Evolutionary conservation across 2,888 invertebrate genomes (phyloP).

Genomic region (Cantharis lateralis): DNA sequence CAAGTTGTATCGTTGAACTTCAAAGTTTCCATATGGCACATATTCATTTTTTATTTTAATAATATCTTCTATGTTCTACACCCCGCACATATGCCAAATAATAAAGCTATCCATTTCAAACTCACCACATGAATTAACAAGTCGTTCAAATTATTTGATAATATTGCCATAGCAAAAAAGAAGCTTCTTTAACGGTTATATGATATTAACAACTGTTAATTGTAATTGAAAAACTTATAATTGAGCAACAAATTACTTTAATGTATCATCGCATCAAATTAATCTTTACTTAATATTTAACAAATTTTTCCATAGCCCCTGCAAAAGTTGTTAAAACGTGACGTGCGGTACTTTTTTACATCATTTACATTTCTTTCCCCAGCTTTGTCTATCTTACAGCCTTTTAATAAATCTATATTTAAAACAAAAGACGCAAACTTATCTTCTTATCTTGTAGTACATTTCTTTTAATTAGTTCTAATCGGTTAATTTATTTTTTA

Average conservation of each 20-base stretch:
- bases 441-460: not conserved
- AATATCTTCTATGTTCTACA: not conserved
- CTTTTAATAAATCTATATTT: not conserved
- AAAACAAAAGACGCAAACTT: not conserved
- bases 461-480: not conserved
- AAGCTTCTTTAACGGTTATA: not conserved
- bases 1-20: not conserved
- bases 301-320: not conserved
- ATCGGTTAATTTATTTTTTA: not conserved
- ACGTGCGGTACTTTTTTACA: not conserved
- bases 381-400: not conserved
- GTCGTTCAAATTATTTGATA: not conserved
- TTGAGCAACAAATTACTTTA: not conserved
- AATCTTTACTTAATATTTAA: not conserved
- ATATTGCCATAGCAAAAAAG: not conserved
- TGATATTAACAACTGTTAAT: not conserved
- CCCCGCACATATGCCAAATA: not conserved
- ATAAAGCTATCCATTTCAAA: not conserved
- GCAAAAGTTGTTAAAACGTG: not conserved
- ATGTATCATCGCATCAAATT: not conserved
- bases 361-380: not conserved
- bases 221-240: not conserved
- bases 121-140: not conserved
- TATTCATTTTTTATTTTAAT: not conserved
- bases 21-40: not conserved